Percentiles rank a stretch among this genome's conserved stretches.
Evolutionary conservation across 1,140 invertebrate species (phyloP).

Genomic region (Drosophila parabipectinata): DNA sequence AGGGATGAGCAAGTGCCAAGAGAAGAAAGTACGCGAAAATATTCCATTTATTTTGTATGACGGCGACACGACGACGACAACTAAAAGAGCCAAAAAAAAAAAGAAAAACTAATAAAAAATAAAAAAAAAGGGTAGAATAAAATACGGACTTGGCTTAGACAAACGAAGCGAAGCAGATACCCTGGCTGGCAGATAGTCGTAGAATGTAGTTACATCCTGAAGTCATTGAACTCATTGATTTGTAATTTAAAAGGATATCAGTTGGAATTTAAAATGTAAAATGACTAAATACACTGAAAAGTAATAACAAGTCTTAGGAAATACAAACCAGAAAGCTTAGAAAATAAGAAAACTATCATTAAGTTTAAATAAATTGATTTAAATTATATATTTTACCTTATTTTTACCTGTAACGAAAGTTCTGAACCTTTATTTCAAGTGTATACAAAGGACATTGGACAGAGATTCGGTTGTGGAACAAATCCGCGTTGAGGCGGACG

Average conservation of each 20-base stretch:
- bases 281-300: too few species aligned
- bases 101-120: not conserved
- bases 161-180: slow-evolving; percentile 19
- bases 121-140: not conserved
- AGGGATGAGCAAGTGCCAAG: slow-evolving; percentile 37
- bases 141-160: not conserved
- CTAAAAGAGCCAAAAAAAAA: slow-evolving; percentile 22
- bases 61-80: slow-evolving; percentile 54
- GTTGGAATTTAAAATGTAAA: too few species aligned
- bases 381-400: too few species aligned
- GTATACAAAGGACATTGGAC: not conserved
- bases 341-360: too few species aligned
- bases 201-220: not conserved
- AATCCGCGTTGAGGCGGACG: slow-evolving; percentile 45
- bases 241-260: too few species aligned
- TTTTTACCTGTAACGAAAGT: not conserved
- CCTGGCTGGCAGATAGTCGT: not conserved
- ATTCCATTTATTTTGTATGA: slow-evolving; percentile 71
- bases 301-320: too few species aligned
- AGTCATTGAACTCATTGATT: not conserved
- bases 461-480: slow-evolving; percentile 1
- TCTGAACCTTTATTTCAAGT: not conserved
- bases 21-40: slow-evolving; percentile 46
- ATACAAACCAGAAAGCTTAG: too few species aligned
- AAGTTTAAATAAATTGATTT: too few species aligned